phyloP scores from a whole-genome alignment of 2,888 invertebrate genomes.

The Eumacrocentrus americanus region DNA sequence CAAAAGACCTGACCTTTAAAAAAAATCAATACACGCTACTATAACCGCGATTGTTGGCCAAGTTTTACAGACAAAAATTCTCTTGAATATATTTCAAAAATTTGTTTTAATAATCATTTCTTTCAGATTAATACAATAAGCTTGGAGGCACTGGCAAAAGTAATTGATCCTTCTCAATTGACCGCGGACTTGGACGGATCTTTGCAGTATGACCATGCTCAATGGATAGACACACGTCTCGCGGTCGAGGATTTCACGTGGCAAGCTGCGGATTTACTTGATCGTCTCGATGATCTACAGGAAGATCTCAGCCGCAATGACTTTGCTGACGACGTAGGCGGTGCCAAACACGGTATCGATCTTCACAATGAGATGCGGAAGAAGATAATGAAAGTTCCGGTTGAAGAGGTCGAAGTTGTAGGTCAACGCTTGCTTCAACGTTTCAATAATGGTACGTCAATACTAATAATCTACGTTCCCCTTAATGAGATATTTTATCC shows the following conservation, averaged over 20 bases:
- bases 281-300: conserved; percentile 89
- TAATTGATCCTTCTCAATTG: conserved; percentile 90
- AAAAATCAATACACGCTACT: conserved; percentile 13
- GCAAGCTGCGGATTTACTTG: conserved; percentile 93
- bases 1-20: conserved; percentile 43
- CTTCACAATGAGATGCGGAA: conserved; percentile 93
- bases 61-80: background rate
- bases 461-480: background rate
- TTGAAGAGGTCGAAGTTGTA: conserved; percentile 90
- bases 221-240: conserved; percentile 95
- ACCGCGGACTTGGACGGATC: conserved; percentile 94
- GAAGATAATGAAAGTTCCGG: conserved; percentile 89
- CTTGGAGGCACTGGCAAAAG: conserved; percentile 90
- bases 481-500: background rate
- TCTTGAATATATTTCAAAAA: too few relatives aligned
- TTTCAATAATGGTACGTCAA: conserved; percentile 56
- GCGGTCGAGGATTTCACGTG: conserved; percentile 95
- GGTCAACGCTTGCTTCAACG: conserved; percentile 76
- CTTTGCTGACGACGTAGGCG: conserved; percentile 92
- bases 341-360: conserved; percentile 90
- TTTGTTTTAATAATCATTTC: background rate
- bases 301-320: conserved; percentile 92
- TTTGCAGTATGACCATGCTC: conserved; percentile 92
- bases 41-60: background rate
- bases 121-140: conserved; percentile 95